These are phyloP conservation scores for Paelopatides confundens DNA, from an alignment of 53 echinoderm and acorn worm genomes.

Conservation along the genomic window DNA sequence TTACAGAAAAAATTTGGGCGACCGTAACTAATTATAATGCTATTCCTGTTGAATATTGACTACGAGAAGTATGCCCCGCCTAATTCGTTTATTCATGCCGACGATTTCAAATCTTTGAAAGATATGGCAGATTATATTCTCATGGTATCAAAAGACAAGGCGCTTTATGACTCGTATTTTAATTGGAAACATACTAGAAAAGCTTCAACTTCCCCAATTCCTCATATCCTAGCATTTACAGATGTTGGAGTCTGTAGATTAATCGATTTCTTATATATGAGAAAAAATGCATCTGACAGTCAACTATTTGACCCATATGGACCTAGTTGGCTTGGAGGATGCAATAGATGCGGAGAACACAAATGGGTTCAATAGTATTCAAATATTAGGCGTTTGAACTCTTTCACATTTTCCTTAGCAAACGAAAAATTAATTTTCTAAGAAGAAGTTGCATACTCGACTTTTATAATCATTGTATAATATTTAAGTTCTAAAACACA, in stretches of 20 bases:
- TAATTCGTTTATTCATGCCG: slow-evolving; percentile 67
- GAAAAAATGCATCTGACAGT: no score
- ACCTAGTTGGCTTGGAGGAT: slow-evolving; percentile 17
- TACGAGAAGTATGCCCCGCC: slow-evolving; percentile 56
- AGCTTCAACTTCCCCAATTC: background rate
- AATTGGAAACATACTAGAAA: slow-evolving; percentile 57
- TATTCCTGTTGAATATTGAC: slow-evolving; percentile 59
- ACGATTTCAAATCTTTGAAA: slow-evolving; percentile 56
- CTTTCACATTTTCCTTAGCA: no score
- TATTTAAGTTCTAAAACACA: no score
- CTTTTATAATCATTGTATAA: no score
- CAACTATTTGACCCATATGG: background rate
- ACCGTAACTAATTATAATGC: slow-evolving; percentile 39
- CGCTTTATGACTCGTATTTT: slow-evolving; percentile 59
- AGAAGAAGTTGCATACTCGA: no score
- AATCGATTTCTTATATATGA: background rate
- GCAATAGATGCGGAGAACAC: slow-evolving; percentile 10
- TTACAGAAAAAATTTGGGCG: slow-evolving; percentile 73
- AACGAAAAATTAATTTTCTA: no score
- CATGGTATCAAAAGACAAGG: slow-evolving; percentile 21
- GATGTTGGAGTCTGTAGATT: slow-evolving; percentile 4
- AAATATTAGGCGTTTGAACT: no score
- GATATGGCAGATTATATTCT: slow-evolving; percentile 55
- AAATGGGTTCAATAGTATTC: slow-evolving; percentile 7
- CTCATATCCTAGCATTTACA: background rate